Evolutionary conservation across 1,140 invertebrate species (phyloP), one percentile per base, ranked within the genome.

Genomic region (Carcinoscorpius rotundicauda): DNA sequence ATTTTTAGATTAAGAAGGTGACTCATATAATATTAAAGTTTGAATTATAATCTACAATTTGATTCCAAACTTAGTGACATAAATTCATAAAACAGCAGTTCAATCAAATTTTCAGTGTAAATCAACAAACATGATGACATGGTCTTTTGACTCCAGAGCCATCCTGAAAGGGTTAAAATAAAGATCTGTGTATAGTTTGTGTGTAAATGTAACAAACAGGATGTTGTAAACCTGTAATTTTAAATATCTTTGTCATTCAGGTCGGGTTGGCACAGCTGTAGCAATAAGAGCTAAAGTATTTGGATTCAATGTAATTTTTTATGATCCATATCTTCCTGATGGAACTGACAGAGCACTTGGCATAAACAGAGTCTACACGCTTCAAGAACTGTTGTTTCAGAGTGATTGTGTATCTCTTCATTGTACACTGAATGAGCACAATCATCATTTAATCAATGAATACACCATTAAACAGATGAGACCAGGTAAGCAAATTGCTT

Each of bases 291-390:
- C 93, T 69, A 97, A 97, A 82, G 91, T 90, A n/a, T 98, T 98
- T 81, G 95, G 95, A 70, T 97, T 98, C 79, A 95, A 93, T 78
- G 91, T 98, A 72, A 91, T 95, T 74, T 98, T 98, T 79, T 98
- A 97, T 78, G 95, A 98, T 81, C 94, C 94, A 58, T 95, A 97
- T 79, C 82, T 97, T 72, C 88, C 91, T 50, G 93, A 97, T 79
- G 93, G 93, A 72, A 93, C 97, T 76, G 95, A 98, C 79, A 96
- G 95, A 79, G 91, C 91, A 71, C 81, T 98, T 68, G 95, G 94
- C 60, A 84, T 98, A 66, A 95, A 92, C 70, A 83, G 95, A 75
- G 91, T 95, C 70, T 94, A 94, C 78, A 95, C 91, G 71, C 80
- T 97, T n/a, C 83, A 92, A 83, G 93, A 97, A 79, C 83, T 97